Evolutionary conservation across 1,140 invertebrate genomes (phyloP).

Genomic region (Polypedilum pembai): DNA sequence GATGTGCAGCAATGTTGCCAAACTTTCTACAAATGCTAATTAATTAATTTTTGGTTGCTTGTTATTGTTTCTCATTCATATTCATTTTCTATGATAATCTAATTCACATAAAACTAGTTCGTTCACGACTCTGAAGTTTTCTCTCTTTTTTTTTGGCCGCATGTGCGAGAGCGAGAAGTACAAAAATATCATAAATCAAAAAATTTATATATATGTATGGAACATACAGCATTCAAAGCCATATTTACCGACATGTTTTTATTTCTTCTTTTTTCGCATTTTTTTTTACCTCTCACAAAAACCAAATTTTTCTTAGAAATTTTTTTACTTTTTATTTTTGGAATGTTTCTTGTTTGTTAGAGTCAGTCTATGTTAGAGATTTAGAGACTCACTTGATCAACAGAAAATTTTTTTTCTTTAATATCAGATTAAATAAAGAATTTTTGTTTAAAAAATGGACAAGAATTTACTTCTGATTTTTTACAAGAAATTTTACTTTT

Average conservation of each 20-base stretch:
- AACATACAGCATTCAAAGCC: conserved; percentile 23
- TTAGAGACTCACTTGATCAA: too few relatives aligned
- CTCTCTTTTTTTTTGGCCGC: not conserved
- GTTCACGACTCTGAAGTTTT: too few relatives aligned
- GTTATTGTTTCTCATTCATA: too few relatives aligned
- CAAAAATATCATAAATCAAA: conserved; percentile 27
- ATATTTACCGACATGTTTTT: conserved; percentile 27
- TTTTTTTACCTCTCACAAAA: not conserved
- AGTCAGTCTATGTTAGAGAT: too few relatives aligned
- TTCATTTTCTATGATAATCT: too few relatives aligned
- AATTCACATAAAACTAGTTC: too few relatives aligned
- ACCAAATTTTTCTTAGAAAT: not conserved
- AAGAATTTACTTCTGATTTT: too few relatives aligned
- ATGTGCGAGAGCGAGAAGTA: conserved; percentile 15
- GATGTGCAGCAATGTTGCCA: not conserved
- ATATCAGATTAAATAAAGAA: too few relatives aligned
- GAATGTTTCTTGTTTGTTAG: not conserved
- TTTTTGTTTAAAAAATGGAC: too few relatives aligned
- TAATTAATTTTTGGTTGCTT: too few relatives aligned
- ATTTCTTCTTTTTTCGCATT: not conserved
- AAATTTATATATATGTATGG: conserved; percentile 3
- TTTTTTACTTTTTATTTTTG: not conserved
- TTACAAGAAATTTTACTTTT: too few relatives aligned
- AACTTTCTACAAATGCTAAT: not conserved
- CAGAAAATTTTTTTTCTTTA: too few relatives aligned